Conservation (phyloP, 2,797 vertebrate species). For the Apogon talboti region DNA sequence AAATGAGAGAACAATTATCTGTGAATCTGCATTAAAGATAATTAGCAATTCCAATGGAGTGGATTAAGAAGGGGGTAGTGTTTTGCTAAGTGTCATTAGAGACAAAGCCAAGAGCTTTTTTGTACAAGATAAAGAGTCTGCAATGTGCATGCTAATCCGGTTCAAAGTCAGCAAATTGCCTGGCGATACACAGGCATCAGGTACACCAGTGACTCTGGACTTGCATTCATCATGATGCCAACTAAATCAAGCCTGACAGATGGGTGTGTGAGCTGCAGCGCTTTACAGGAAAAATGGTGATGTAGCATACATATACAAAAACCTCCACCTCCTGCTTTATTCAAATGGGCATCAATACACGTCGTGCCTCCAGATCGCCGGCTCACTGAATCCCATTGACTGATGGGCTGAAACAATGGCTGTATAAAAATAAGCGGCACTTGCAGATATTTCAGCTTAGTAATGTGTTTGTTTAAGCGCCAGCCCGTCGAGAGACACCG, state of each 20-base stretch:
- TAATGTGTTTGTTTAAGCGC: constrained; percentile 76
- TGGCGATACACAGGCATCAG: constrained; percentile 49
- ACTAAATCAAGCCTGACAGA: constrained; percentile 59
- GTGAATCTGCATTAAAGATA: constrained; percentile 71
- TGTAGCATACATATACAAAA: constrained; percentile 48
- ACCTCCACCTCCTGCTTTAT: constrained; percentile 51
- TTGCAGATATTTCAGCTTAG: constrained; percentile 77
- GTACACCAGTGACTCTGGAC: constrained; percentile 44
- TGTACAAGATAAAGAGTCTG: constrained; percentile 53
- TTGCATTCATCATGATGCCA: constrained; percentile 48
- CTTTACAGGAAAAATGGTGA: constrained; percentile 46
- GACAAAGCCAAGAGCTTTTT: constrained; percentile 63
- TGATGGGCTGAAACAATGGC: constrained; percentile 64
- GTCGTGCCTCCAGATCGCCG: constrained; percentile 55
- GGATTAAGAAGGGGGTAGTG: constrained; percentile 67
- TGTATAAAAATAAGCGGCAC: constrained; percentile 55
- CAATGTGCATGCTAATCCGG: constrained; percentile 57
- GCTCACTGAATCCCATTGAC: constrained; percentile 50
- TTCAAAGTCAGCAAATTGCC: constrained; percentile 57
- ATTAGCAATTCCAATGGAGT: constrained; percentile 74
- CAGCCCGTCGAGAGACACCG: constrained; percentile 37
- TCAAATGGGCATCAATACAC: constrained; percentile 62
- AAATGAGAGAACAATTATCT: constrained; percentile 73
- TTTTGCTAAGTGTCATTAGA: constrained; percentile 71
- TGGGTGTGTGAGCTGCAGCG: constrained; percentile 29